Conservation (phyloP, 2,888 invertebrate genomes). For the Hermaeophaga mercurialis region DNA sequence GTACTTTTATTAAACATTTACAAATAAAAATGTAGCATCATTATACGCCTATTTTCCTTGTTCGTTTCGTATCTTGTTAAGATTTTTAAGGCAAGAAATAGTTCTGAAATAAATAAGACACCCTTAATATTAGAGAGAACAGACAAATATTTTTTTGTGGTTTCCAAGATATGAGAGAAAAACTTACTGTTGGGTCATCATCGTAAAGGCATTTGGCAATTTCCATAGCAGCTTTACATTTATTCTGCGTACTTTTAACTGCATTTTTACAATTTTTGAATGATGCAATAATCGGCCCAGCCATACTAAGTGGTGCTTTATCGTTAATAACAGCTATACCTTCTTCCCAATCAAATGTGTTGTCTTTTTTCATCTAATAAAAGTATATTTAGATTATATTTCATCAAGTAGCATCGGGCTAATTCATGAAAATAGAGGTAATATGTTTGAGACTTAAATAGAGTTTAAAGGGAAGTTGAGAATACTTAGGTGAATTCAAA, state of each 20-base stretch:
- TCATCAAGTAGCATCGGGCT: too few relatives aligned
- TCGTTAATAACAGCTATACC: conserved; percentile 55
- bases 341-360: conserved; percentile 58
- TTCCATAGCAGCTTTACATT: conserved; percentile 61
- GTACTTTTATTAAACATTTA: conserved; percentile 1
- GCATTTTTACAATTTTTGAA: conserved; percentile 61
- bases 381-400: too few relatives aligned
- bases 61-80: not conserved
- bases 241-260: conserved; percentile 53
- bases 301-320: conserved; percentile 58
- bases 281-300: conserved; percentile 41
- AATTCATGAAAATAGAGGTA: too few relatives aligned
- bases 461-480: too few relatives aligned
- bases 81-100: conserved; percentile 30
- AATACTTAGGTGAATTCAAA: too few relatives aligned
- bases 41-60: not conserved
- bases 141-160: too few relatives aligned
- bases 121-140: too few relatives aligned
- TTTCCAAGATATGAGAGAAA: too few relatives aligned
- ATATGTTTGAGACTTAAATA: too few relatives aligned
- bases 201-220: conserved; percentile 61
- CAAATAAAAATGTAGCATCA: conserved; percentile 11
- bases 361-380: conserved; percentile 43
- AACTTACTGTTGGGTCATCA: conserved; percentile 56
- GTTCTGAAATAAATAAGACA: conserved; percentile 33